A percentile compares a stretch with the other conserved stretches of the same genome.
Conservation (phyloP, 2,113 vertebrate genomes). For the Jacana jacana region DNA sequence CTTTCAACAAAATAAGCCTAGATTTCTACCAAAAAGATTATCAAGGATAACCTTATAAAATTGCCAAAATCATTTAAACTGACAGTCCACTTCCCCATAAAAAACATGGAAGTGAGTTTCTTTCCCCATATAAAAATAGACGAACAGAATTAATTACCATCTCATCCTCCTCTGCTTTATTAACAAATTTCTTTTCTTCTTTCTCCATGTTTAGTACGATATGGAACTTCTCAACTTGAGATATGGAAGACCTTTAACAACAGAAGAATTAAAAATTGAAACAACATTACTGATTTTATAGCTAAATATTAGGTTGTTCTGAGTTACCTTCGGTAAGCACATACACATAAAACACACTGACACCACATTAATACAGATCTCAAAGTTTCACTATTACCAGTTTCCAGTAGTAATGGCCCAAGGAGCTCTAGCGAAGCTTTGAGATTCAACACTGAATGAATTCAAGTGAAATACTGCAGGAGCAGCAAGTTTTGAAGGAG, state of each 20-base stretch:
- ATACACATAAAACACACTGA: not conserved
- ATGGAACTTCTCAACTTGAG: constrained; percentile 39
- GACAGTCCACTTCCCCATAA: not conserved
- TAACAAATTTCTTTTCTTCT: constrained; percentile 87
- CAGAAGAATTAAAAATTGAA: not conserved
- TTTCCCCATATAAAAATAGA: not conserved
- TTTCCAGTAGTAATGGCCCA: not conserved
- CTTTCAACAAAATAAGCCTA: not conserved
- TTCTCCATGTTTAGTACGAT: constrained; percentile 87
- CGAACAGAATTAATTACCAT: constrained; percentile 78
- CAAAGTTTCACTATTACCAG: not conserved
- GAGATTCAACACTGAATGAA: not conserved
- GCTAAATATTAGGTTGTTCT: not conserved
- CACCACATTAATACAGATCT: not conserved
- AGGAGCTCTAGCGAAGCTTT: not conserved
- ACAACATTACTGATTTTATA: not conserved
- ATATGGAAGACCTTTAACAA: constrained; percentile 59
- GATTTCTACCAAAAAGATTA: not conserved
- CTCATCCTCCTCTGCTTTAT: constrained; percentile 93
- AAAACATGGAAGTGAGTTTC: not conserved
- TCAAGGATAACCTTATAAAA: not conserved
- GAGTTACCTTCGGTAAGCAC: not conserved
- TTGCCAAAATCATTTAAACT: not conserved
- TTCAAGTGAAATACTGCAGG: not conserved
- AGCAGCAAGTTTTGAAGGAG: not conserved